phyloP scores from a whole-genome alignment of 2,113 vertebrate genomes.

The Polypterus senegalus region DNA sequence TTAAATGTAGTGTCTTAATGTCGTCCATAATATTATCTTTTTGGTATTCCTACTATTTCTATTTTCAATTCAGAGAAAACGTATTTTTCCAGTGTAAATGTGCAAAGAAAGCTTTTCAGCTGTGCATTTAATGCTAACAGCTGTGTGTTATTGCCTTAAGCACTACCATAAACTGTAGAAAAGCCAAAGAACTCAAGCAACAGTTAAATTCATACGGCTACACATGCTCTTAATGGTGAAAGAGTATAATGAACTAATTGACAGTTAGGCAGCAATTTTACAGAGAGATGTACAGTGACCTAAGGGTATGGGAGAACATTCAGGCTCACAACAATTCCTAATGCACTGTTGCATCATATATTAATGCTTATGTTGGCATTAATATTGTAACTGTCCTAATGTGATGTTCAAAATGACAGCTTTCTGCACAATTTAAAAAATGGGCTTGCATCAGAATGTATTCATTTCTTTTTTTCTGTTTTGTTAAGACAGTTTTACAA shows the following conservation, averaged over 20 bases:
- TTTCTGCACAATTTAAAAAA: too few relatives aligned
- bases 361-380: not conserved
- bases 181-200: constrained; percentile 76
- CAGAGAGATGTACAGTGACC: constrained; percentile 70
- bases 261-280: constrained; percentile 74
- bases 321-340: not conserved
- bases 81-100: not conserved
- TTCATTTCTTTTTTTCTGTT: too few relatives aligned
- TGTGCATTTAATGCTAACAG: constrained; percentile 82
- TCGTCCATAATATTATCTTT: not conserved
- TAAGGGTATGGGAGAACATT: constrained; percentile 42
- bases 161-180: constrained; percentile 78
- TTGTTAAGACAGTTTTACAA: too few relatives aligned
- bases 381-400: not conserved
- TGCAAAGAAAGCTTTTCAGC: constrained; percentile 55
- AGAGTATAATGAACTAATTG: constrained; percentile 78
- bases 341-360: not conserved
- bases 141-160: constrained; percentile 81
- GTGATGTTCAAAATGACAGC: too few relatives aligned
- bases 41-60: not conserved
- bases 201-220: constrained; percentile 77
- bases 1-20: not conserved
- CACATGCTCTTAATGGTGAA: constrained; percentile 77
- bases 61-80: not conserved
- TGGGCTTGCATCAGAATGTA: too few relatives aligned